phyloP scores from a whole-genome alignment of 1,140 invertebrate genomes.

The Galleria mellonella region DNA sequence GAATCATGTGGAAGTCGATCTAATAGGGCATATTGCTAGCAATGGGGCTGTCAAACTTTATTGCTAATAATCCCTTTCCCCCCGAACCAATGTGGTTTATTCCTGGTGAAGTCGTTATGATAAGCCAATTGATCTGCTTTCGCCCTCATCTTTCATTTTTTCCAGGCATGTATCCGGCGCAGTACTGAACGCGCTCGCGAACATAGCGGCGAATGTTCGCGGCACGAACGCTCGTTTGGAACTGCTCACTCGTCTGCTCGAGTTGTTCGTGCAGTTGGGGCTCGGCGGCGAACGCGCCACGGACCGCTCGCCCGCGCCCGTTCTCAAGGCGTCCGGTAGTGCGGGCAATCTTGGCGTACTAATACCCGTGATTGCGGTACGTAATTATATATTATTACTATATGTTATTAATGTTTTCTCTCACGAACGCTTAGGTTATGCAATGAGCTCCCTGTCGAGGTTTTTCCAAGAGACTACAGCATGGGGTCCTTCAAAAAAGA shows the following conservation, averaged over 20 bases:
- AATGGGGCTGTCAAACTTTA: too few species aligned
- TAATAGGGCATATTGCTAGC: too few species aligned
- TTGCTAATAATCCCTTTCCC: too few species aligned
- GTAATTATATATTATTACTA: constrained; percentile 10
- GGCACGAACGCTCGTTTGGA: constrained; percentile 92
- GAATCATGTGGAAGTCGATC: too few species aligned
- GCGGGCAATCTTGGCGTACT: constrained; percentile 97
- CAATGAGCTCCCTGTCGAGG: too few species aligned
- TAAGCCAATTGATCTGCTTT: too few species aligned
- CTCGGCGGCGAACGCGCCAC: constrained; percentile 95
- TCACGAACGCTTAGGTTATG: too few species aligned
- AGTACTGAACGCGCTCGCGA: constrained; percentile 95
- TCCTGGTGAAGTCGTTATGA: too few species aligned
- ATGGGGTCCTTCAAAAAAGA: too few species aligned
- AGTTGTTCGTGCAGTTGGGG: constrained; percentile 98
- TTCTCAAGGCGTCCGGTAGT: constrained; percentile 89
- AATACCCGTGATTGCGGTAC: constrained; percentile 96
- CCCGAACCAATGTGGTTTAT: too few species aligned
- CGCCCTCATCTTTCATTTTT: constrained; percentile 1
- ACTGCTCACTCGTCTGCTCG: constrained; percentile 89
- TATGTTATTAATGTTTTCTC: too few species aligned
- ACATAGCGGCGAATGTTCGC: constrained; percentile 94
- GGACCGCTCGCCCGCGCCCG: constrained; percentile 85
- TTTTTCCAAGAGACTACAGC: too few species aligned
- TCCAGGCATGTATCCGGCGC: constrained; percentile 92